Base-by-base conservation (phyloP, 2,888 invertebrate species). In the Leptinotarsa rubiginosa region DNA sequence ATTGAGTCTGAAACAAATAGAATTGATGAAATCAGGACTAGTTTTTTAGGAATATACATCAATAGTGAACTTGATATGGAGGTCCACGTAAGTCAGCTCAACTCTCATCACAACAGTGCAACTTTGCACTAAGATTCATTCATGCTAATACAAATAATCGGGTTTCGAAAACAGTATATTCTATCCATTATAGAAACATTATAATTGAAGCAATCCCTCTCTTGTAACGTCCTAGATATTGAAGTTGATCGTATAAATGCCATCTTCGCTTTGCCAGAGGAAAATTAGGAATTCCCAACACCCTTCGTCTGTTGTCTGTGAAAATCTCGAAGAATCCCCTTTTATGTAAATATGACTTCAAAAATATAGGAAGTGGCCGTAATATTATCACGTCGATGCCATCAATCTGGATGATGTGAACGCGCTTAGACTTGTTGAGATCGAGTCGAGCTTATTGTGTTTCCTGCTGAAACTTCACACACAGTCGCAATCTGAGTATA, bases 1-100 rank as follows among this genome's bases (percentile, higher is more conserved):
- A 97, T 96, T 84, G 95, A 94, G 91, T 95, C 96, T 96, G 93
- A 2, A 89, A 91, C 82, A 84, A 74, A 69, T 13, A 0, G 12
- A 18, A 47, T 65, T 5, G 1, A 31, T n/a, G 7, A 41, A 41
- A 12, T 10, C 41, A 12, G 7, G 1, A 65, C 49, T 47, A 49
- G n/a, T 49, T 65, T 49, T 13, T 1, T 22, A 16, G 65, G 47
- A 5, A 18, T 65, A 47, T n/a, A 15, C 16, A 47, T 65, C 3
- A 20, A 65, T 65, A 49, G 65, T 13, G 12, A 65, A 20, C 65
- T 65, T 3, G 18, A 65, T 18, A 47, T 31, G 65, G 13, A 15
- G 5, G 65, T 18, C 18, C 47, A 65, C 49, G 47, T 65, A 20
- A 65, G 18, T 7, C 4, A 65, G 22, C 49, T 47, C 10, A 65